Percentiles rank a stretch among this genome's conserved stretches.
These are phyloP conservation scores for Neuroterus valhalla DNA, from an alignment of 1,140 invertebrate genomes.

Conservation along the genomic window DNA sequence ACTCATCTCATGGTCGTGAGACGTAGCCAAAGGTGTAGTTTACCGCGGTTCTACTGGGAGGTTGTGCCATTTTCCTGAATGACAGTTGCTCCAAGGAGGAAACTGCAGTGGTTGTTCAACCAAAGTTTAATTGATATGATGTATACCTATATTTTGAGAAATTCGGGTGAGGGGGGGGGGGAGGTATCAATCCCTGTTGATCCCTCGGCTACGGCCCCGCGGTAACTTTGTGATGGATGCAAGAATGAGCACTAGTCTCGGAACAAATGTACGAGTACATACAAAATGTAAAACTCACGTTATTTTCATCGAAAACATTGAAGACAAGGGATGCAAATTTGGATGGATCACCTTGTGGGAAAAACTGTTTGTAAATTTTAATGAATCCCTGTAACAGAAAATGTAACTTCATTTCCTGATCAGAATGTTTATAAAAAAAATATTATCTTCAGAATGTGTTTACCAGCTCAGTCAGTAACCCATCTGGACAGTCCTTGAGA, in stretches of 20 bases:
- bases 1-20: too few species aligned
- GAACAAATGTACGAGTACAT: conserved; percentile 16
- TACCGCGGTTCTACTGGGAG: too few species aligned
- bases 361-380: conserved; percentile 99
- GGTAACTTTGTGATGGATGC: too few species aligned
- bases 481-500: conserved; percentile 94
- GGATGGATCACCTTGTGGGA: conserved; percentile 97
- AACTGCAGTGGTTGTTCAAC: too few species aligned
- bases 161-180: too few species aligned
- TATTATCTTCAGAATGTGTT: conserved; percentile 29
- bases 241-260: background rate
- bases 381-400: conserved; percentile 92
- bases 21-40: too few species aligned
- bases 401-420: background rate
- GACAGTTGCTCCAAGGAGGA: too few species aligned
- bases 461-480: conserved; percentile 93
- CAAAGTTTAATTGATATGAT: too few species aligned
- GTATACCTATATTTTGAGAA: too few species aligned
- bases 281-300: conserved; percentile 81
- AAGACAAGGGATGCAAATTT: conserved; percentile 98
- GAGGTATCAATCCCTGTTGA: too few species aligned
- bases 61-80: too few species aligned
- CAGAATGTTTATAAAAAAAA: background rate
- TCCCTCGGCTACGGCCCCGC: too few species aligned
- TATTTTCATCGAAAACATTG: conserved; percentile 98